phyloP scores from a whole-genome alignment of 2,113 vertebrate genomes.

The Corythornis vintsioides region DNA sequence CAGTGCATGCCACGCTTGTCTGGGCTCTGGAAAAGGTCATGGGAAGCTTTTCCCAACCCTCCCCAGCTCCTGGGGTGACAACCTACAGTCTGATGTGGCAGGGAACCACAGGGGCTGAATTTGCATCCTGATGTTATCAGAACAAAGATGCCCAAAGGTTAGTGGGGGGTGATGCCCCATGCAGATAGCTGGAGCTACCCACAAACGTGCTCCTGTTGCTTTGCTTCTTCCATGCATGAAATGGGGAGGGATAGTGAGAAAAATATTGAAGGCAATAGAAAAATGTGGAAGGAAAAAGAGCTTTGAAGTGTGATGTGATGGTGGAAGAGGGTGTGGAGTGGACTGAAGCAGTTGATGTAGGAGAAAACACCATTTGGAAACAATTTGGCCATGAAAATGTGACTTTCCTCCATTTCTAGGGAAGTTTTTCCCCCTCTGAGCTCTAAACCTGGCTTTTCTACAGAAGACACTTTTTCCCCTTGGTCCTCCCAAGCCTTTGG shows the following conservation, averaged over 20 bases:
- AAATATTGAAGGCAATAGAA: not conserved
- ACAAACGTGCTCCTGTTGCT: fast-evolving
- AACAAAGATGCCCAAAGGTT: not conserved
- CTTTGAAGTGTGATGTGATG: fast-evolving
- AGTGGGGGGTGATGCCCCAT: fast-evolving
- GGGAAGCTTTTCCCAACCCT: not conserved
- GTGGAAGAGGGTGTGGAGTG: fast-evolving
- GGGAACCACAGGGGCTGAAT: fast-evolving
- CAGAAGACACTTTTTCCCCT: not conserved
- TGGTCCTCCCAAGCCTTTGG: not conserved
- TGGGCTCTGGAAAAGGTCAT: not conserved
- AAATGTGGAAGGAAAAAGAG: not conserved
- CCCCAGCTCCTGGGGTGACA: not conserved
- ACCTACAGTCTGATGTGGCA: not conserved
- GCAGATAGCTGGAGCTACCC: not conserved
- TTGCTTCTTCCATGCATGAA: fast-evolving
- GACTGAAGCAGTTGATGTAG: not conserved
- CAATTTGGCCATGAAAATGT: not conserved
- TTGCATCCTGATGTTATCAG: not conserved
- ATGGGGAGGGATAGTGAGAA: not conserved
- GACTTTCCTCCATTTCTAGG: not conserved
- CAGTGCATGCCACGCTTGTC: not conserved
- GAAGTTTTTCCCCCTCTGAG: not conserved
- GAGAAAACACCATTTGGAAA: not conserved
- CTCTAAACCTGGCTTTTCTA: not conserved